A percentile compares a stretch with the other conserved stretches of the same genome.
phyloP scores from a whole-genome alignment of 1,140 invertebrate genomes.

The Drosophila athabasca region DNA sequence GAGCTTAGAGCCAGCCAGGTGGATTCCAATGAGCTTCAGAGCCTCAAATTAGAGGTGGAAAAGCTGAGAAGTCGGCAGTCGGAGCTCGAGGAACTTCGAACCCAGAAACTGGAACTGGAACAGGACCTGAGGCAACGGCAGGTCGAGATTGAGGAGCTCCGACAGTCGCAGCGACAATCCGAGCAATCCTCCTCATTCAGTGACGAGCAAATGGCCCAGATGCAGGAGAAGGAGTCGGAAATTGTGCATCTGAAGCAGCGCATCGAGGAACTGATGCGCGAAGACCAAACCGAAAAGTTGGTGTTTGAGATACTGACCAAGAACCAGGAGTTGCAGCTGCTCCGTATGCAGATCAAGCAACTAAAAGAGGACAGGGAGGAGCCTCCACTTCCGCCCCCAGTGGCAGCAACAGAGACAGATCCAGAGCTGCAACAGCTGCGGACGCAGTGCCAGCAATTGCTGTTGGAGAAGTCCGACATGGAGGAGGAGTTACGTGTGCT shows the following conservation, averaged over 20 bases:
- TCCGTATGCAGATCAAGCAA: conserved; percentile 68
- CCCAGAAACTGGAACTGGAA: background rate
- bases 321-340: conserved; percentile 72
- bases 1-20: conserved; percentile 85
- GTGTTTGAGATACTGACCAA: conserved; percentile 82
- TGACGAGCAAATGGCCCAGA: conserved; percentile 55
- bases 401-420: background rate
- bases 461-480: conserved; percentile 73
- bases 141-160: conserved; percentile 26
- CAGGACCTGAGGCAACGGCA: background rate
- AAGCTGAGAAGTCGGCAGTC: background rate
- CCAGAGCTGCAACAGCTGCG: conserved; percentile 43
- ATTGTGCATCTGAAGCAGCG: conserved; percentile 84
- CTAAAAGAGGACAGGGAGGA: conserved; percentile 60
- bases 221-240: conserved; percentile 82
- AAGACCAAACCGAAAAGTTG: conserved; percentile 81
- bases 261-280: conserved; percentile 81
- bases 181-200: conserved; percentile 16
- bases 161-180: conserved; percentile 4
- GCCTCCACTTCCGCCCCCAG: background rate
- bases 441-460: conserved; percentile 40
- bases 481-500: conserved; percentile 80
- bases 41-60: conserved; percentile 10
- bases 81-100: background rate
- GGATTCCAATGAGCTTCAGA: conserved; percentile 11